Conservation (phyloP, 1,140 invertebrate genomes). For the Metaphire vulgaris region DNA sequence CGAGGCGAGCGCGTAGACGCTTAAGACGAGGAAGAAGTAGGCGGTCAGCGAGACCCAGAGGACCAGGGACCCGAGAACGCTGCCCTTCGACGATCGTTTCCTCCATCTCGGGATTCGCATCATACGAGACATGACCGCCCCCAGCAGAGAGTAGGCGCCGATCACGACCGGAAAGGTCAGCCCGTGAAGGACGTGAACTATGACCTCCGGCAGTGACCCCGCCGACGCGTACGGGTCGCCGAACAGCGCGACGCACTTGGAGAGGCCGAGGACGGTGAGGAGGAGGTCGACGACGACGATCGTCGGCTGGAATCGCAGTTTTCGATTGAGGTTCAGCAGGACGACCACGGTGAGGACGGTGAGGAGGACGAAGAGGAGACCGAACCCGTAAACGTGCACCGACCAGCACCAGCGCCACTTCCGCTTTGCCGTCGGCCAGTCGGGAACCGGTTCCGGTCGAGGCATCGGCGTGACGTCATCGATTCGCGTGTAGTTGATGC, state of each 20-base stretch:
- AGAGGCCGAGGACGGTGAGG: not conserved
- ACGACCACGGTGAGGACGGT: not conserved
- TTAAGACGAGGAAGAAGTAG: not conserved
- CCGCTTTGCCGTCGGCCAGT: not conserved
- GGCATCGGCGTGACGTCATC: not conserved
- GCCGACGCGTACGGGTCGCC: not conserved
- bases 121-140: constrained; percentile 10
- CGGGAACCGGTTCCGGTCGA: not conserved
- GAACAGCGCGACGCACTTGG: not conserved
- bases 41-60: constrained; percentile 12
- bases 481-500: not conserved
- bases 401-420: not conserved
- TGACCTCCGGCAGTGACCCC: not conserved
- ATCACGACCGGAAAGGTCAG: constrained; percentile 13
- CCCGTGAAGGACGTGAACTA: constrained; percentile 4
- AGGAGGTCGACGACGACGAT: not conserved
- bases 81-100: not conserved
- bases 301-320: not conserved
- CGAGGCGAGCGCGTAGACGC: not conserved
- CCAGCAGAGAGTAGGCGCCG: constrained; percentile 10
- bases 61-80: not conserved
- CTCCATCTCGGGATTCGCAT: not conserved
- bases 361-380: not conserved
- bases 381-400: not conserved
- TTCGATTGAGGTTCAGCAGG: not conserved